phyloP scores from a whole-genome alignment of 1,140 invertebrate species.

The Sycobia sp. region DNA sequence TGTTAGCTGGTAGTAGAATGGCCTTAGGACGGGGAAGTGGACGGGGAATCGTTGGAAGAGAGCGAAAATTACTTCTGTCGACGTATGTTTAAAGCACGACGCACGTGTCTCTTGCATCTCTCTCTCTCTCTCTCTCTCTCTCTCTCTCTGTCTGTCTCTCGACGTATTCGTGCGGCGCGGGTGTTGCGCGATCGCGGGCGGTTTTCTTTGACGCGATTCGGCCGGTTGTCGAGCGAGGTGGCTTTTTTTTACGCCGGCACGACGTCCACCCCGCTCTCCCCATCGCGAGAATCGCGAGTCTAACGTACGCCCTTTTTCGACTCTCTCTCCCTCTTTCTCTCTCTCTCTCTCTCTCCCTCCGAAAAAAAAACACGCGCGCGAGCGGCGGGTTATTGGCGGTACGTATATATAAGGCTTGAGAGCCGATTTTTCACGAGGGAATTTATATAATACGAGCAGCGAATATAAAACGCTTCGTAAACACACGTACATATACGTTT shows the following conservation, averaged over 20 bases:
- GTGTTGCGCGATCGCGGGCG: constrained; percentile 6
- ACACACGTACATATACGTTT: too few species aligned
- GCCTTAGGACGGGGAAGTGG: constrained; percentile 2
- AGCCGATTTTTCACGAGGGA: too few species aligned
- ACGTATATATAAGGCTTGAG: too few species aligned
- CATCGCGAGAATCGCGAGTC: too few species aligned
- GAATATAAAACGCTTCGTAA: too few species aligned
- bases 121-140: background rate
- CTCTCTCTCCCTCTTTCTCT: too few species aligned
- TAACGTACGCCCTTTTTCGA: too few species aligned
- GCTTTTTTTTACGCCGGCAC: background rate
- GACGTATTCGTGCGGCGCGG: background rate
- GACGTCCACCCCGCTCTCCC: background rate
- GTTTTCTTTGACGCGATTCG: constrained; percentile 29
- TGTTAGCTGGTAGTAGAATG: too few species aligned
- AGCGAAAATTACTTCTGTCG: constrained; percentile 32
- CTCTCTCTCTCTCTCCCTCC: background rate
- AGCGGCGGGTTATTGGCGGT: too few species aligned
- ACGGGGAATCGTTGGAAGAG: constrained; percentile 2
- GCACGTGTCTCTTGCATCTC: too few species aligned
- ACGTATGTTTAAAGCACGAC: constrained; percentile 27
- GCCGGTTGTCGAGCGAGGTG: background rate
- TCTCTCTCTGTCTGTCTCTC: background rate
- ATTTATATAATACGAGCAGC: too few species aligned
- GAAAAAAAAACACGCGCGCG: background rate